These are phyloP conservation scores for Sebastes nivosus DNA, from an alignment of 2,797 vertebrate genomes.

Conservation along the genomic window DNA sequence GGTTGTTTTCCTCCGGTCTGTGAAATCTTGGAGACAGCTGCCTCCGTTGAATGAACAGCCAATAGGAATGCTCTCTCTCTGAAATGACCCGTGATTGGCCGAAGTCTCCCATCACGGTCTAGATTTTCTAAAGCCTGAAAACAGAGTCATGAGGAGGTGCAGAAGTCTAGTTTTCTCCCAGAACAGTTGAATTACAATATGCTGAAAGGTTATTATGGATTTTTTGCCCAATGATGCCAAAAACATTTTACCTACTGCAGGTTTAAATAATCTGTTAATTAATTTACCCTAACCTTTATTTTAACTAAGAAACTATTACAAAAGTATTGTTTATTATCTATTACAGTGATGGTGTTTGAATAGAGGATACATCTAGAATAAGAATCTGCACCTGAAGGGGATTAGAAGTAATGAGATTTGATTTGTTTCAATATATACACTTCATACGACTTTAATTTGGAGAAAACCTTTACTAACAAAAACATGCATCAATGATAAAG, in stretches of 20 bases:
- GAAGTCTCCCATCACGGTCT: no score
- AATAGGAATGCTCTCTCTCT: no score
- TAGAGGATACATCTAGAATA: slow-evolving; percentile 22
- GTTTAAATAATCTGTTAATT: neutral
- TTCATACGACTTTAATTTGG: neutral
- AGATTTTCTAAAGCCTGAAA: neutral
- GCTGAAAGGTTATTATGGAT: no score
- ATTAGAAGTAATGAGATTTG: neutral
- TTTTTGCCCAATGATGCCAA: no score
- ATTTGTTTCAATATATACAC: neutral
- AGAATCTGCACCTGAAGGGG: neutral
- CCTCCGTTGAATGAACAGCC: no score
- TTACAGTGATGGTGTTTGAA: slow-evolving; percentile 26
- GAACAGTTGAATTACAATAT: no score
- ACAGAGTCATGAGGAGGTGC: no score
- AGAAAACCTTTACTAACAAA: neutral
- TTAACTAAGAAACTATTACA: neutral
- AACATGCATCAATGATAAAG: neutral
- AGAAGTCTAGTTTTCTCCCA: no score
- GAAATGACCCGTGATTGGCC: no score
- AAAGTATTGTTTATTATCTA: slow-evolving; percentile 23
- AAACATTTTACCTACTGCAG: no score
- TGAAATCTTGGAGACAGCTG: no score
- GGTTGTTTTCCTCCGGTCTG: no score
- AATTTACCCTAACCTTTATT: neutral